Evolutionary conservation across 2,797 vertebrate species (phyloP).

Genomic region (Coranthus polyacanthus): DNA sequence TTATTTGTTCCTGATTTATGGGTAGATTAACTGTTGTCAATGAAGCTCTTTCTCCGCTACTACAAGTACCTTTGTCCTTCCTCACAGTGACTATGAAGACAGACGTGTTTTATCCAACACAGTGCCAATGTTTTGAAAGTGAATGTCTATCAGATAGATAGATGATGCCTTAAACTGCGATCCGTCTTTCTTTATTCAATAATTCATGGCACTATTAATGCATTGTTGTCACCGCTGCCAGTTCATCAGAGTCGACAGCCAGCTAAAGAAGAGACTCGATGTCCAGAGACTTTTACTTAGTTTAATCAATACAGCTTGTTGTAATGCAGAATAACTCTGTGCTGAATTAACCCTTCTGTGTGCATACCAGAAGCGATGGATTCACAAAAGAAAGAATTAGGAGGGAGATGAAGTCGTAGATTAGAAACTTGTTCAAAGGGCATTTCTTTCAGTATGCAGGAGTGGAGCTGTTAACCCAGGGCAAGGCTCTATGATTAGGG

Average conservation of each 20-base stretch:
- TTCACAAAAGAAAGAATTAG: conserved; percentile 29
- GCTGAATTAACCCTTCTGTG: conserved; percentile 17
- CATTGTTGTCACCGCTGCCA: conserved; percentile 41
- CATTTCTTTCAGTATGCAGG: conserved; percentile 21
- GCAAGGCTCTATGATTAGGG: conserved; percentile 33
- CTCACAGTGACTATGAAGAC: conserved; percentile 13
- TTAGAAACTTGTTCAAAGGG: conserved; percentile 41
- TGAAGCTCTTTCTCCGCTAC: neutral
- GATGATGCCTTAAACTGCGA: conserved; percentile 18
- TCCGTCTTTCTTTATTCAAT: conserved; percentile 53
- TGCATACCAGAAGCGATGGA: conserved; percentile 19
- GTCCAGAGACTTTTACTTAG: conserved; percentile 31
- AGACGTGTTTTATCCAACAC: conserved; percentile 22
- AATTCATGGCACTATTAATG: conserved; percentile 33
- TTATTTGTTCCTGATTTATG: conserved; percentile 16
- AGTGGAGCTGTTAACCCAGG: conserved; percentile 18
- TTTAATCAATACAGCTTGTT: conserved; percentile 35
- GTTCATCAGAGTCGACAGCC: conserved; percentile 34
- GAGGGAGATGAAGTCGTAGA: conserved; percentile 45
- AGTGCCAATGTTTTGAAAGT: conserved; percentile 40
- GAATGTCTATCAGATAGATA: conserved; percentile 24
- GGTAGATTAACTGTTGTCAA: conserved; percentile 1
- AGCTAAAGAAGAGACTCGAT: conserved; percentile 11
- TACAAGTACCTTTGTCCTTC: conserved; percentile 1
- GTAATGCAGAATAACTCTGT: conserved; percentile 6